Base-by-base conservation (phyloP, 2,797 vertebrate genomes). In the Fistularia tabacaria region DNA sequence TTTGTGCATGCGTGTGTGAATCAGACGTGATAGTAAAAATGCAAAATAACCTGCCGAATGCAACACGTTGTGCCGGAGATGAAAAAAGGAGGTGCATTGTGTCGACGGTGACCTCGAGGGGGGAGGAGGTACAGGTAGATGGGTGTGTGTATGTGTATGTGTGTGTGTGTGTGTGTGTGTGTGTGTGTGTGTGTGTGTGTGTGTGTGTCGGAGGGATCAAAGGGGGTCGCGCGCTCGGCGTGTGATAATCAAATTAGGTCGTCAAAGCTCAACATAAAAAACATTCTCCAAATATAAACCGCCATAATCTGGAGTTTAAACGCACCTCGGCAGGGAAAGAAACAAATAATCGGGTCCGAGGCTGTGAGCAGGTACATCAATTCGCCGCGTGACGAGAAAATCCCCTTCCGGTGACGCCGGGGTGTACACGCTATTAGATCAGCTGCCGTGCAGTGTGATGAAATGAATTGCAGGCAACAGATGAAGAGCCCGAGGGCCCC, bases 391-490 rank as follows among this genome's bases (percentile, higher is more conserved):
- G 84, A 83, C 82, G 76, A 70, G 70, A 81, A 80, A 78, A 73
- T 78, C 77, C 25, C 79, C 84, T 82, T 78, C 56, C 69, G 84
- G 83, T 81, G 80, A 87, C 76, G 83, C 73, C 79, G 69, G 71
- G 81, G 81, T 76, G 80, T 81, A 80, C 83, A 85, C 73, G 84
- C 80, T 71, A 81, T 86, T 83, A 85, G 82, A 87, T 84, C 74
- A 80, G 78, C 80, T 73, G 78, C 78, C 67, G 80, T 76, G 77
- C 59, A 71, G 69, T 79, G 81, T 65, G 82, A 83, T 83, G 83
- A 81, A 83, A 84, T 78, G 79, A 85, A 85, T 73, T 76, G 80
- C 77, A 82, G 84, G 73, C 80, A 83, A 61, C 76, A 81, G 81
- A 85, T 81, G 78, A 84, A 73, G 73, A 83, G 80, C 84, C 7